These are phyloP conservation scores for Petrocephalus microphthalmus DNA, from an alignment of 2,113 vertebrate species.

Conservation along the genomic window DNA sequence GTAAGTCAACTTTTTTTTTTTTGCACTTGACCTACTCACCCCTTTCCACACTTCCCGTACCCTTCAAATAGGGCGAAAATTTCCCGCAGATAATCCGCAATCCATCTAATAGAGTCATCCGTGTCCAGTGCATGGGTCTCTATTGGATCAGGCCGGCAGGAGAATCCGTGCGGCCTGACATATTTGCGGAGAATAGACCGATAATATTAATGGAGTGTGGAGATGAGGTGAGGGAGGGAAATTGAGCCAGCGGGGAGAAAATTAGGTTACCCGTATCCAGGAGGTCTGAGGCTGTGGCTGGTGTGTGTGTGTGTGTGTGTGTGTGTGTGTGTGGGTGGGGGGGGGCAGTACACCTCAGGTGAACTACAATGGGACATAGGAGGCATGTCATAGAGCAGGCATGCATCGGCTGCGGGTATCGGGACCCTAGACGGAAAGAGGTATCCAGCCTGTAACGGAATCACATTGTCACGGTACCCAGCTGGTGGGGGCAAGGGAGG, in stretches of 20 bases:
- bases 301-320: constrained; percentile 2
- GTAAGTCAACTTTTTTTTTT: background rate
- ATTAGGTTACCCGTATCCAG: background rate
- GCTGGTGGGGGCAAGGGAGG: background rate
- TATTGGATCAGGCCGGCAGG: background rate
- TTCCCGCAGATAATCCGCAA: background rate
- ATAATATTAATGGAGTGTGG: background rate
- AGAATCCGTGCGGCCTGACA: constrained; percentile 14
- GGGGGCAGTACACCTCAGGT: background rate
- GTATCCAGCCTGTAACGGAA: background rate
- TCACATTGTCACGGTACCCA: background rate
- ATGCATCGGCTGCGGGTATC: background rate
- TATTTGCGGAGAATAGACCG: constrained; percentile 14
- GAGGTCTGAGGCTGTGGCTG: background rate
- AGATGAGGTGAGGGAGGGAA: background rate
- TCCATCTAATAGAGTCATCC: background rate
- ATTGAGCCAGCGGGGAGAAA: background rate
- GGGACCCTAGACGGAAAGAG: background rate
- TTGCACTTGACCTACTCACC: background rate
- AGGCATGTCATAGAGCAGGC: background rate
- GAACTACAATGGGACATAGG: background rate
- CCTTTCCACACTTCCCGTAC: background rate
- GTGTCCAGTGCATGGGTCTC: background rate
- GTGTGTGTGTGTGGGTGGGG: background rate
- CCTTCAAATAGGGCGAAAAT: background rate